Conservation (phyloP, 1,140 invertebrate genomes). For the Drosophila punjabiensis region DNA sequence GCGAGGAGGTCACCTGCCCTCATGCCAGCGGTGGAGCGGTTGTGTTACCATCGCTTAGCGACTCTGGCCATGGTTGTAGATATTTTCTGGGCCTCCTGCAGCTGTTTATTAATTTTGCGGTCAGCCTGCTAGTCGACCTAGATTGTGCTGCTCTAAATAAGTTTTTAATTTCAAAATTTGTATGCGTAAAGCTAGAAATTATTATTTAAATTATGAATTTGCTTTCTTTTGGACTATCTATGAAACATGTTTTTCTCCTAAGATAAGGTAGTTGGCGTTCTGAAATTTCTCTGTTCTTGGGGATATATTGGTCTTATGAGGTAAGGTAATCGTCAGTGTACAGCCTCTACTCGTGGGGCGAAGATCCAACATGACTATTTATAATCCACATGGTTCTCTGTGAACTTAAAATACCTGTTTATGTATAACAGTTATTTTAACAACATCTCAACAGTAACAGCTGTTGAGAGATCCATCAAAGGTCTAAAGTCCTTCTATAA, state of each 20-base stretch:
- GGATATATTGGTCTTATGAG: background rate
- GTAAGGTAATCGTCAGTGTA: background rate
- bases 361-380: background rate
- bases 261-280: background rate
- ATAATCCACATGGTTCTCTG: too few relatives aligned
- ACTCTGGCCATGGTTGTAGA: background rate
- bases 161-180: background rate
- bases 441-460: too few relatives aligned
- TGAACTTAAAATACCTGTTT: too few relatives aligned
- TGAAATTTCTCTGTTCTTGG: background rate
- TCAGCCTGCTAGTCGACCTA: conserved; percentile 28
- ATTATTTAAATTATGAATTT: background rate
- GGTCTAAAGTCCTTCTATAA: background rate
- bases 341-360: too few relatives aligned
- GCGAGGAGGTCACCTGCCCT: conserved; percentile 15
- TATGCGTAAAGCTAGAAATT: background rate
- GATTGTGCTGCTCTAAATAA: conserved; percentile 10
- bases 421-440: too few relatives aligned
- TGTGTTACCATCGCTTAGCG: conserved; percentile 7
- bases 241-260: background rate
- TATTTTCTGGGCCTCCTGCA: conserved; percentile 4
- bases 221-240: background rate
- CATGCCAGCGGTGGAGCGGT: conserved; percentile 22
- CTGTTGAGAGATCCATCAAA: conserved; percentile 3
- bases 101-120: conserved; percentile 30